A percentile compares a stretch with the other conserved stretches of the same genome.
These are phyloP conservation scores for Gymnocephalus cernua DNA, from an alignment of 2,113 vertebrate species.

Conservation along the genomic window DNA sequence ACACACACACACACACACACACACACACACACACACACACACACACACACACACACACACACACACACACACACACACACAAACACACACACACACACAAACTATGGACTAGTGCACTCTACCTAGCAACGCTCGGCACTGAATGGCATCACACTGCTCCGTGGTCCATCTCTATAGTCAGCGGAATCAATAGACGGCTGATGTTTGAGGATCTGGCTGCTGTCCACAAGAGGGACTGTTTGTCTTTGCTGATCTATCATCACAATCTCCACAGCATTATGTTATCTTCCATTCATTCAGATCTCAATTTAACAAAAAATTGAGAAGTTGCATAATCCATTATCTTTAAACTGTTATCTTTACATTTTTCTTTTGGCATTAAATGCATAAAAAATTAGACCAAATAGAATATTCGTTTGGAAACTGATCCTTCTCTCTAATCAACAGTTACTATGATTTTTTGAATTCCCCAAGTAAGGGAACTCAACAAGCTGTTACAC, in stretches of 20 bases:
- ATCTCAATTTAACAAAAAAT: neutral
- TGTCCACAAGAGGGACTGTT: conserved; percentile 71
- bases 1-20: conserved; percentile 19
- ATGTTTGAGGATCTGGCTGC: conserved; percentile 65
- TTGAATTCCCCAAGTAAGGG: conserved; percentile 67
- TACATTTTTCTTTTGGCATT: neutral
- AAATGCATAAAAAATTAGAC: neutral
- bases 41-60: conserved; percentile 16
- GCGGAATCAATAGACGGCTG: conserved; percentile 51
- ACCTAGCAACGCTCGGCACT: conserved; percentile 66
- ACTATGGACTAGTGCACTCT: conserved; percentile 64
- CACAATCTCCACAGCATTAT: conserved; percentile 27
- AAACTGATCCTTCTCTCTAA: conserved; percentile 16
- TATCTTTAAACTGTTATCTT: neutral
- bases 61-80: conserved; percentile 18
- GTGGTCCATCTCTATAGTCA: conserved; percentile 62
- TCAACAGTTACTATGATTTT: conserved; percentile 64
- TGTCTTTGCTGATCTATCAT: conserved; percentile 51
- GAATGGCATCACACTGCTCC: conserved; percentile 52
- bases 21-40: conserved; percentile 20
- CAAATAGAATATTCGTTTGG: neutral
- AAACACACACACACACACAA: conserved; percentile 22
- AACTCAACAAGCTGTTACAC: conserved; percentile 79
- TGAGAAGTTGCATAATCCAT: neutral
- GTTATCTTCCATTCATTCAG: conserved; percentile 23